A percentile compares a stretch with the other conserved stretches of the same genome.
Evolutionary conservation across 2,797 vertebrate species (phyloP).

Genomic region (Malacoctenus gilli): DNA sequence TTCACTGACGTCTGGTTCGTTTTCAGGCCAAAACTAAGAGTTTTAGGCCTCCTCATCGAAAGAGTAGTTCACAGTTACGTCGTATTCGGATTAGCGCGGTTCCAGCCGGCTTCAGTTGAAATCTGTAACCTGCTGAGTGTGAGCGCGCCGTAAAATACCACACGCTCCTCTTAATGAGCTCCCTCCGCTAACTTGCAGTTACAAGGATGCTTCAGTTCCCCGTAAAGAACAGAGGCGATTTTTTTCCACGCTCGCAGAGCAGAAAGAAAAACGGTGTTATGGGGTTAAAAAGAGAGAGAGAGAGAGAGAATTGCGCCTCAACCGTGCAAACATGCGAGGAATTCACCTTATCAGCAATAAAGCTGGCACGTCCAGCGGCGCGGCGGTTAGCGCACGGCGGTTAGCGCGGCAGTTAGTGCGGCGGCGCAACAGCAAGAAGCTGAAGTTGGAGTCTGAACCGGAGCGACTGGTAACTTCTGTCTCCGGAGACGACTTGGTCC

Average conservation of each 20-base stretch:
- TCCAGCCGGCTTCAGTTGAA: no score
- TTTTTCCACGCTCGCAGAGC: constrained; percentile 26
- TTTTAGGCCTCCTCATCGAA: no score
- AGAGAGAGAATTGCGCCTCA: constrained; percentile 18
- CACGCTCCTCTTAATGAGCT: no score
- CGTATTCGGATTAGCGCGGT: no score
- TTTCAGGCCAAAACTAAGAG: no score
- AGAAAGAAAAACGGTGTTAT: constrained; percentile 21
- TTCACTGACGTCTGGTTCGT: no score
- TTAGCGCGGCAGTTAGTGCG: constrained; percentile 10
- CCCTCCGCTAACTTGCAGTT: no score
- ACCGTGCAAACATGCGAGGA: constrained; percentile 35
- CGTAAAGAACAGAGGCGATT: constrained; percentile 3
- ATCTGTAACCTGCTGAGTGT: no score
- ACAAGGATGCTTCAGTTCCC: no score
- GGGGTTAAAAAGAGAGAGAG: no score
- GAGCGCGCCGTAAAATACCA: no score
- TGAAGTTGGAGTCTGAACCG: constrained; percentile 7
- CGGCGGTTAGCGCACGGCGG: constrained; percentile 21
- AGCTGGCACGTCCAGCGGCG: constrained; percentile 17
- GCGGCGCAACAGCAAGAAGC: constrained; percentile 10
- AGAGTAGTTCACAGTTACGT: no score
- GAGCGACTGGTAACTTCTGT: neutral
- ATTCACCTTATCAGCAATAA: constrained; percentile 46
- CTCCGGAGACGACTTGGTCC: neutral